Evolutionary conservation across 2,888 invertebrate species (phyloP).

Genomic region (Macaria notata): DNA sequence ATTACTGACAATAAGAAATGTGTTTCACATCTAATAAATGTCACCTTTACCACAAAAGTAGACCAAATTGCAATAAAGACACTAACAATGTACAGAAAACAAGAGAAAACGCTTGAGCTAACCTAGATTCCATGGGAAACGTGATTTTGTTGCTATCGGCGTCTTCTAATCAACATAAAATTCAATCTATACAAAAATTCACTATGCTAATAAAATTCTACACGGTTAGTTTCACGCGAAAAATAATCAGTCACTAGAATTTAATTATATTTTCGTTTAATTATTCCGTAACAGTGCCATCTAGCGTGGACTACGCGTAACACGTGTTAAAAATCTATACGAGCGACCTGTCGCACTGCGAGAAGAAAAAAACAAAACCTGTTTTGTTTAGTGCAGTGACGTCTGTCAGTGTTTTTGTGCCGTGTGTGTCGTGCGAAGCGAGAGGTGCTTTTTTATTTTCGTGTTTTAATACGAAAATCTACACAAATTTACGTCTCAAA

Average conservation of each 20-base stretch:
- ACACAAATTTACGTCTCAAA: slow-evolving; percentile 16
- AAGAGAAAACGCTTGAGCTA: slow-evolving; percentile 12
- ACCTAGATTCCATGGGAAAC: slow-evolving; percentile 16
- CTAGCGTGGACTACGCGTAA: slow-evolving; percentile 46
- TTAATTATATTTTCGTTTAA: slow-evolving; percentile 26
- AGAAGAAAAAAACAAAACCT: slow-evolving; percentile 65
- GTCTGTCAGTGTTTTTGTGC: slow-evolving; percentile 69
- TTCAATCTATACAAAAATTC: slow-evolving; percentile 50
- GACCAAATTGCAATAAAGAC: slow-evolving; percentile 3
- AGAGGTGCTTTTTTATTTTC: slow-evolving; percentile 31
- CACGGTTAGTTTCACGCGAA: slow-evolving; percentile 57
- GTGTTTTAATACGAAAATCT: slow-evolving; percentile 26
- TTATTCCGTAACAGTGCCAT: slow-evolving; percentile 46
- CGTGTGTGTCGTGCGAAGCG: slow-evolving; percentile 49
- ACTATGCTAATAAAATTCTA: slow-evolving; percentile 54
- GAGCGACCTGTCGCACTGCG: slow-evolving; percentile 35
- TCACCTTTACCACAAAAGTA: not conserved
- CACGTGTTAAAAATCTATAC: slow-evolving; percentile 49
- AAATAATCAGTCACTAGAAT: slow-evolving; percentile 24
- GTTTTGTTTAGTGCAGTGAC: slow-evolving; percentile 74
- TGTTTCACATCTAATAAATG: not conserved
- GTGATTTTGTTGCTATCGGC: slow-evolving; percentile 31
- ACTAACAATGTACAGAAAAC: not conserved
- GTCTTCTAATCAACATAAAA: slow-evolving; percentile 62
- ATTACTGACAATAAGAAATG: too few relatives aligned